Base-by-base conservation (phyloP, 1,140 invertebrate genomes). In the Drosophila equinoxialis region DNA sequence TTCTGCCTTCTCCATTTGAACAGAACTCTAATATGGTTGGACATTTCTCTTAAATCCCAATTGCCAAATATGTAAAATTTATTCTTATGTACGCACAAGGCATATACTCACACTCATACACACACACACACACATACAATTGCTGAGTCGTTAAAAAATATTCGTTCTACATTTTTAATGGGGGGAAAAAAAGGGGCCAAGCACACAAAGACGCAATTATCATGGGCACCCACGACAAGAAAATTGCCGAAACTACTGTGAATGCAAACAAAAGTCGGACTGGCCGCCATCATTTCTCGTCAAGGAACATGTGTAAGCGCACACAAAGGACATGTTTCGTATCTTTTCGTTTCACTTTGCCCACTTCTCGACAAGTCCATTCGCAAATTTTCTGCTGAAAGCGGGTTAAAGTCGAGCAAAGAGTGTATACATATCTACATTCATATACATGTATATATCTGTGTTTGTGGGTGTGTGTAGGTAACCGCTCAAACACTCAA, bases 321-420 rank as follows among this genome's bases (percentile, higher is more conserved):
- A 86, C 83, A 86, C 83, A 86, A 86, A 82, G 83, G 82, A 82
- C 83, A 86, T 79, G 82, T 86, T 82, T 73, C 76, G 76, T 72
- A 23, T 51, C 17, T 23, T 51, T 51, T 51, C 45, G n/a, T 48
- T 48, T 48, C 45, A 48, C 20, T 48, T 48, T 14, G 30, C n/a
- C 45, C 45, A 51, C 45, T 51, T 76, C 61, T 77, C 74, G 82
- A 73, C 76, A 72, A 87, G 79, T 86, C 83, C 83, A 87, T 79
- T 86, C 79, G 83, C 79, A 83, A 83, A 86, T 83, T 83, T 68
- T 71, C 41, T 78, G 75, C 75, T 83, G 73, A 83, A 86, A 86
- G 83, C 84, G 83, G 73, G 84, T 86, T 86, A 89, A 89, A 79
- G 69, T 68, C 64, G 72, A 30, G 59, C 35, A 37, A 33, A 26